Conservation (phyloP, 2,797 vertebrate species). For the Apodemus agrarius region DNA sequence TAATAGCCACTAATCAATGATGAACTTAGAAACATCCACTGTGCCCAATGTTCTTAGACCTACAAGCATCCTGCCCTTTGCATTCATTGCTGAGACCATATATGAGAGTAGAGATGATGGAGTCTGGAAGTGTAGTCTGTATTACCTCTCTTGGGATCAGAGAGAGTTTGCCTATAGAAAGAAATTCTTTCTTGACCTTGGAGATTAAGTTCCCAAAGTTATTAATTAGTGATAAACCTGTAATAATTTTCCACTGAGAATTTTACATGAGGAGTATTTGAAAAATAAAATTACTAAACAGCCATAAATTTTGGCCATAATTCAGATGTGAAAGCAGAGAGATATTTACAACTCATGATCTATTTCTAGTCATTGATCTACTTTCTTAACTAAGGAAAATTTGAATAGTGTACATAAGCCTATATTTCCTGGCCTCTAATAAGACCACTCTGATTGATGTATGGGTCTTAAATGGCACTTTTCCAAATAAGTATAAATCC, state of each 20-base stretch:
- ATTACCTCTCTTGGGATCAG: not conserved
- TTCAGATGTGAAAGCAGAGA: not conserved
- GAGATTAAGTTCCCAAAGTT: conserved; percentile 43
- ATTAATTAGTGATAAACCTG: conserved; percentile 37
- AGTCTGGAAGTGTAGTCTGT: not conserved
- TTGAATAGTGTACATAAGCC: not conserved
- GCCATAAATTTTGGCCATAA: not conserved
- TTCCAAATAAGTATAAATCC: not conserved
- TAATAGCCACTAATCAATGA: not conserved
- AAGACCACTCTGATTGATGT: too few species aligned
- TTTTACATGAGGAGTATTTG: not conserved
- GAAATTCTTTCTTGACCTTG: not conserved
- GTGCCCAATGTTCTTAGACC: not conserved
- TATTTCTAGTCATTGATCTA: not conserved
- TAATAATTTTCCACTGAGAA: conserved; percentile 5
- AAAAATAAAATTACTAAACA: not conserved
- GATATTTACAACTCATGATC: not conserved
- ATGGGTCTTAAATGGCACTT: too few species aligned
- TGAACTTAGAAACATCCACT: not conserved
- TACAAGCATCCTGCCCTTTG: not conserved
- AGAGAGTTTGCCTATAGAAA: not conserved
- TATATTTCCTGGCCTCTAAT: too few species aligned
- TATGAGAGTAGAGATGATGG: not conserved
- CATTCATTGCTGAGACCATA: not conserved
- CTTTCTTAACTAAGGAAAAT: not conserved